phyloP scores from a whole-genome alignment of 2,888 invertebrate species.

The Pterobdella sp. region DNA sequence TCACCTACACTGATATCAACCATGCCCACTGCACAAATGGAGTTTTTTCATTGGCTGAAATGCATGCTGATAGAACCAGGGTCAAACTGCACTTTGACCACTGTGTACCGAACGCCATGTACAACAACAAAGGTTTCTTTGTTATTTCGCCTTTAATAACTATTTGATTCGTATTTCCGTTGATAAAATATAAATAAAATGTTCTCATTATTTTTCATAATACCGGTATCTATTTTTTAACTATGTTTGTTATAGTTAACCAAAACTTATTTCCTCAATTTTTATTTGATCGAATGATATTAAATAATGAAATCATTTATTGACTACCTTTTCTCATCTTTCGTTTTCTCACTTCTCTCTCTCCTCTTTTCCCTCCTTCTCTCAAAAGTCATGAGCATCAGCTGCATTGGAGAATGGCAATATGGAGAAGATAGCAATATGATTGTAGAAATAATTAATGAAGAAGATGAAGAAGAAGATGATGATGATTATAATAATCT shows the following conservation, averaged over 20 bases:
- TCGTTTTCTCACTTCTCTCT: no score
- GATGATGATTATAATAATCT: background rate
- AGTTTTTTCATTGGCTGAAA: background rate
- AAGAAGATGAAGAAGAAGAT: background rate
- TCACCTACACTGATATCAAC: conserved; percentile 10
- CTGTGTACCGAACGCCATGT: conserved; percentile 9
- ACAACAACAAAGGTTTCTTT: background rate
- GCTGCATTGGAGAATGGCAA: conserved; percentile 24
- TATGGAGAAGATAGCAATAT: conserved; percentile 16
- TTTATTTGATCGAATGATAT: no score
- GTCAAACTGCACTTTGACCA: background rate
- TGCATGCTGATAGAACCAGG: background rate
- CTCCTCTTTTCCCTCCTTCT: no score
- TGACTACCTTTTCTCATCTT: no score
- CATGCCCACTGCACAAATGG: conserved; percentile 12
- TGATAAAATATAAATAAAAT: no score
- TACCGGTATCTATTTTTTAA: no score
- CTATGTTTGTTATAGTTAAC: no score
- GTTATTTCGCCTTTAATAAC: no score
- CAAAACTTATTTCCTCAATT: no score
- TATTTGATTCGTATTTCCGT: no score
- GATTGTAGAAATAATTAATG: conserved; percentile 9
- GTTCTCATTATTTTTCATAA: no score
- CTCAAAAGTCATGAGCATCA: conserved; percentile 13
- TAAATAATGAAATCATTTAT: no score